Evolutionary conservation across 2,888 invertebrate species (phyloP).

Genomic region (Acleris holmiana): DNA sequence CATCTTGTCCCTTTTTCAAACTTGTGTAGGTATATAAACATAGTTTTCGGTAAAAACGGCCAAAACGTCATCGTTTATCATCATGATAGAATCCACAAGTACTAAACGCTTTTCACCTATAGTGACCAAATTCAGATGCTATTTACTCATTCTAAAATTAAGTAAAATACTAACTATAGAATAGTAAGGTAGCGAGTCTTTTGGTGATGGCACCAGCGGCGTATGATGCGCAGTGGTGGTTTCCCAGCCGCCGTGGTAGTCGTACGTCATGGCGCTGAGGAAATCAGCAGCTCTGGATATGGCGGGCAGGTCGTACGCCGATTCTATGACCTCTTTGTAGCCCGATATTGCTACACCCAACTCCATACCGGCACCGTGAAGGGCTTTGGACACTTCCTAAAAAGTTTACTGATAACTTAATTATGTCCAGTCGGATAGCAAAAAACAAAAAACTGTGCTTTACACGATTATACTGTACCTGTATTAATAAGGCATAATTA

Average conservation of each 20-base stretch:
- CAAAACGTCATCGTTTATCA: no score
- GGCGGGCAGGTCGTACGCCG: slow-evolving; percentile 91
- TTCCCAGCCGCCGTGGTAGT: slow-evolving; percentile 96
- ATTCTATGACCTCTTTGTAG: slow-evolving; percentile 94
- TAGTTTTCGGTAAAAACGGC: no score
- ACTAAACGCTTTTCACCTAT: no score
- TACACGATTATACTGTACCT: slow-evolving; percentile 71
- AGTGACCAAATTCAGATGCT: no score
- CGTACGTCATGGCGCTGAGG: slow-evolving; percentile 94
- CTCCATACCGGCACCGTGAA: slow-evolving; percentile 88
- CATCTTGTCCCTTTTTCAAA: no score
- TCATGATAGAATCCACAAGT: no score
- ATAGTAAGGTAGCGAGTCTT: slow-evolving; percentile 90
- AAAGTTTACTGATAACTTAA: neutral
- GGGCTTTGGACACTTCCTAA: slow-evolving; percentile 87
- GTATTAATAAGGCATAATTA: slow-evolving; percentile 90
- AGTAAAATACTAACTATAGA: slow-evolving; percentile 86
- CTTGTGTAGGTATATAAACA: no score
- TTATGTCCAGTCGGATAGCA: neutral
- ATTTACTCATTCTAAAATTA: no score
- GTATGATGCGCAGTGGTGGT: slow-evolving; percentile 91
- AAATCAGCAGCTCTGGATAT: slow-evolving; percentile 90
- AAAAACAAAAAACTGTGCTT: no score
- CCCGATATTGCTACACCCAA: slow-evolving; percentile 94
- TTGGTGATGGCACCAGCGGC: slow-evolving; percentile 87